phyloP scores from a whole-genome alignment of 2,888 invertebrate species.

The Leptopterna dolabrata region DNA sequence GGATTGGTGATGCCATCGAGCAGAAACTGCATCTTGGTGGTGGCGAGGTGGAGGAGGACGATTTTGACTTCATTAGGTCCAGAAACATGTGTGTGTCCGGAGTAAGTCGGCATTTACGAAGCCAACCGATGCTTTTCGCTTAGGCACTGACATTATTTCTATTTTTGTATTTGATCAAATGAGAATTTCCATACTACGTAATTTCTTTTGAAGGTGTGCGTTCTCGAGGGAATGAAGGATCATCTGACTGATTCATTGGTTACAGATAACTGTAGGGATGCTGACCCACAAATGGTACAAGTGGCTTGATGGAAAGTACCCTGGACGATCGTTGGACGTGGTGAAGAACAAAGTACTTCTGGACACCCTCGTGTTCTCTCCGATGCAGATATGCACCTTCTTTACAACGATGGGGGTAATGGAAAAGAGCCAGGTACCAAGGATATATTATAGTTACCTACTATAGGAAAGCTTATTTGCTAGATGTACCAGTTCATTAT shows the following conservation, averaged over 20 bases:
- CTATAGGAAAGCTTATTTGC: too few relatives aligned
- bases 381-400: slow-evolving; percentile 80
- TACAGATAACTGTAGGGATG: slow-evolving; percentile 75
- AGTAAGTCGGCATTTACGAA: background rate
- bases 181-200: too few relatives aligned
- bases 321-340: slow-evolving; percentile 75
- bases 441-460: slow-evolving; percentile 61
- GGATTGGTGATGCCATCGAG: slow-evolving; percentile 81
- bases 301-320: slow-evolving; percentile 77
- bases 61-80: slow-evolving; percentile 71
- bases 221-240: too few relatives aligned
- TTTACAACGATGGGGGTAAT: slow-evolving; percentile 80
- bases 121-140: too few relatives aligned
- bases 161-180: too few relatives aligned
- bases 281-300: slow-evolving; percentile 90
- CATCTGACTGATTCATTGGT: background rate
- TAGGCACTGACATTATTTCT: too few relatives aligned
- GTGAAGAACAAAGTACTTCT: slow-evolving; percentile 82
- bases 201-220: too few relatives aligned
- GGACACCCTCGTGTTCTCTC: slow-evolving; percentile 88
- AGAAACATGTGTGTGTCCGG: slow-evolving; percentile 80
- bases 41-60: slow-evolving; percentile 63
- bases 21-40: slow-evolving; percentile 73
- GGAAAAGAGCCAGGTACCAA: slow-evolving; percentile 71
- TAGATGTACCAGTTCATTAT: too few relatives aligned